Conservation (phyloP, 2,888 invertebrate genomes). For the Aelia acuminata region DNA sequence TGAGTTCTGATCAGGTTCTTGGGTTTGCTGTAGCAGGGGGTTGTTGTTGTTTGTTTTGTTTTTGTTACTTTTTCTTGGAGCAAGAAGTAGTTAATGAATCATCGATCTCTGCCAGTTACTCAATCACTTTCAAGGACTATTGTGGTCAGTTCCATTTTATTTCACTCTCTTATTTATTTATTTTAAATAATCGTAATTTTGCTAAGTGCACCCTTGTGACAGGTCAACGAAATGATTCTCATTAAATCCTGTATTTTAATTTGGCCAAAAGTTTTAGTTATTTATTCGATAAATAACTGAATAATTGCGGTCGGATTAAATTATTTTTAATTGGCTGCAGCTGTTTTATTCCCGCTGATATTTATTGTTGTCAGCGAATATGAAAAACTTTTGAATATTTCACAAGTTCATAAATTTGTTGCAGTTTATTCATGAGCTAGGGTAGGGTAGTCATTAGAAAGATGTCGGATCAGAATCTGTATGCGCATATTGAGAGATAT, state of each 20-base stretch:
- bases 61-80: neutral
- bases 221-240: neutral
- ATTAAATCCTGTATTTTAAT: neutral
- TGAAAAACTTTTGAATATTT: conserved; percentile 13
- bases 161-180: neutral
- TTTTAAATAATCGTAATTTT: neutral
- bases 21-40: too few species aligned
- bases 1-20: neutral
- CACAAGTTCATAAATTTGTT: conserved; percentile 1
- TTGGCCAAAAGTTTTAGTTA: neutral
- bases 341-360: neutral
- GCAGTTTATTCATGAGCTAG: neutral
- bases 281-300: too few species aligned
- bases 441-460: neutral
- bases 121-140: neutral
- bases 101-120: neutral
- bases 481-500: neutral
- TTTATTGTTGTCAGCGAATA: neutral
- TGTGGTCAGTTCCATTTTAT: neutral
- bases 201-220: neutral
- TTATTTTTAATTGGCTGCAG: neutral
- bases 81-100: conserved; percentile 14
- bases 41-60: neutral
- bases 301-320: neutral
- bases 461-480: neutral